A percentile compares a stretch with the other conserved stretches of the same genome.
Evolutionary conservation across 1,140 invertebrate genomes (phyloP).

Genomic region (Palaemon carinicauda): DNA sequence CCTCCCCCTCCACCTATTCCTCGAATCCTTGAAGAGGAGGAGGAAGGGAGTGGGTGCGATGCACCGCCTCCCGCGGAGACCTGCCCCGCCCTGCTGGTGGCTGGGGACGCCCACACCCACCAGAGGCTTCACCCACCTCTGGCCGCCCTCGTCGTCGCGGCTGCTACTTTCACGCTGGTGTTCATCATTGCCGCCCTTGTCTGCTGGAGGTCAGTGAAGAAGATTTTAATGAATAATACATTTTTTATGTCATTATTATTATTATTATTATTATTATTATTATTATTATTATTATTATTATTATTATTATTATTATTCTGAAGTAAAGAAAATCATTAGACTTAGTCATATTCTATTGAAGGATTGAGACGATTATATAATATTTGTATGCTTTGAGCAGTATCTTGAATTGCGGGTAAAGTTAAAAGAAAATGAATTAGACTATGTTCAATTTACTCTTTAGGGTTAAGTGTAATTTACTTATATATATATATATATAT

Average conservation of each 20-base stretch:
- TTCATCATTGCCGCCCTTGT: constrained; percentile 49
- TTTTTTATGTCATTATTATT: too few relatives aligned
- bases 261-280: too few relatives aligned
- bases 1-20: constrained; percentile 28
- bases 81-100: constrained; percentile 52
- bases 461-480: too few relatives aligned
- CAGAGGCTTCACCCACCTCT: constrained; percentile 48
- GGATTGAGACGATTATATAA: too few relatives aligned
- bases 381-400: too few relatives aligned
- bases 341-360: too few relatives aligned
- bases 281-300: too few relatives aligned
- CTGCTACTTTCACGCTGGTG: constrained; percentile 48
- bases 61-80: constrained; percentile 44
- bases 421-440: too few relatives aligned
- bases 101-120: constrained; percentile 49
- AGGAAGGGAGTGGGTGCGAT: constrained; percentile 31
- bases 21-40: constrained; percentile 12
- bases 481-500: not conserved
- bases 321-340: too few relatives aligned
- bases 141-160: constrained; percentile 50
- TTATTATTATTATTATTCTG: too few relatives aligned
- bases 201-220: constrained; percentile 45
- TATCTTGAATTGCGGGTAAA: too few relatives aligned
- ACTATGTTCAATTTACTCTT: too few relatives aligned
- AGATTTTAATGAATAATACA: not conserved